Conservation (phyloP, 2,113 vertebrate species). For the Colossoma macropomum region DNA sequence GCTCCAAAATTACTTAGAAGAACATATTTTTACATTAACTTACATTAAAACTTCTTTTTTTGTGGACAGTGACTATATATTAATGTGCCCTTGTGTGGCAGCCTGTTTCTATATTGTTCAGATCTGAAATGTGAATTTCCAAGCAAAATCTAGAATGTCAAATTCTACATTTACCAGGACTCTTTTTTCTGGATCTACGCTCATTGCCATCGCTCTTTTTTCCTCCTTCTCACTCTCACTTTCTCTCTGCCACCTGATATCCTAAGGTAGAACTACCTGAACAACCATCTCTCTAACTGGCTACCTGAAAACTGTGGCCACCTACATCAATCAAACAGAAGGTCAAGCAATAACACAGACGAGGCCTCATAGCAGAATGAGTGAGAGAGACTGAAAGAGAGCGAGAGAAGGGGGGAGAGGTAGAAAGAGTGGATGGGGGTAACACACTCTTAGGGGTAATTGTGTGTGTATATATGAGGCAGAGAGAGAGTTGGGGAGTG, state of each 20-base stretch:
- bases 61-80: too few species aligned
- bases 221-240: constrained; percentile 9
- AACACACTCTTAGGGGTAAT: constrained; percentile 72
- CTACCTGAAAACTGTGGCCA: constrained; percentile 45
- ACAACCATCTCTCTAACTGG: constrained; percentile 2
- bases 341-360: constrained; percentile 13
- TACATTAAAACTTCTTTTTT: too few species aligned
- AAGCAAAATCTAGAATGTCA: neutral
- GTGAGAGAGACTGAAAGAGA: constrained; percentile 47
- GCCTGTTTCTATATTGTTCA: too few species aligned
- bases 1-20: too few species aligned
- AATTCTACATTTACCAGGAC: neutral
- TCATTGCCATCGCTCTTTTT: neutral
- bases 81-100: too few species aligned
- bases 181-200: constrained; percentile 1
- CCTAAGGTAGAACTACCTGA: constrained; percentile 2
- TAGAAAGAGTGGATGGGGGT: constrained; percentile 43
- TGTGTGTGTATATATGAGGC: constrained; percentile 75
- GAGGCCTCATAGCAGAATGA: constrained; percentile 70
- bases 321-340: constrained; percentile 47
- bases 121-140: too few species aligned
- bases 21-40: too few species aligned
- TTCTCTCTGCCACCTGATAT: constrained; percentile 15
- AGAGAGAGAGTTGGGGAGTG: constrained; percentile 66
- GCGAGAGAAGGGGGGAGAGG: neutral